Percentiles rank a stretch among this genome's conserved stretches.
These are phyloP conservation scores for Galaxias olidus DNA, from an alignment of 2,797 vertebrate species.

Conservation along the genomic window DNA sequence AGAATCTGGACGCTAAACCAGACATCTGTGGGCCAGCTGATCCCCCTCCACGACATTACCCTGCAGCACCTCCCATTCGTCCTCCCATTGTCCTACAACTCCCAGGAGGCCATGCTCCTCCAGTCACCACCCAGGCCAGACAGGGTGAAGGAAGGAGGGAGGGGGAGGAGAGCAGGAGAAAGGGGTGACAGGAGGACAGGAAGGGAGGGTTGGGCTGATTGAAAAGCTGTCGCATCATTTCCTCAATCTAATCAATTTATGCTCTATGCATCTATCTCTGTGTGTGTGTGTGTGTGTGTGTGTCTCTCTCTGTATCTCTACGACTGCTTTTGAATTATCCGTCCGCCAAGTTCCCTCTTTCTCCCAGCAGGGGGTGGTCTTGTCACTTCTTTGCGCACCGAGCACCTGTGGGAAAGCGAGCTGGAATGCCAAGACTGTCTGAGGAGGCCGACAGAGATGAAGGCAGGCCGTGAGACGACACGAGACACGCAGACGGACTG, in stretches of 20 bases:
- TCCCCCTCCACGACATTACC: constrained; percentile 53
- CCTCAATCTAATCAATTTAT: no score
- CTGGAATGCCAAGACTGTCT: constrained; percentile 75
- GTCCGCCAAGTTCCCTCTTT: background rate
- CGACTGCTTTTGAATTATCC: no score
- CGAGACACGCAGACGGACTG: constrained; percentile 22
- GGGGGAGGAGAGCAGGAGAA: constrained; percentile 5
- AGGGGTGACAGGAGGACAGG: constrained; percentile 7
- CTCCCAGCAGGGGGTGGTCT: constrained; percentile 76
- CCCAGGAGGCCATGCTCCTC: constrained; percentile 58
- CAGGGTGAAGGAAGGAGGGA: background rate
- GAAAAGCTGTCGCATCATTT: constrained; percentile 12
- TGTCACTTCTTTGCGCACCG: constrained; percentile 65
- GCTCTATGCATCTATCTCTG: background rate
- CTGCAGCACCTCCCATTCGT: constrained; percentile 55
- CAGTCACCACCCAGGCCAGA: constrained; percentile 29
- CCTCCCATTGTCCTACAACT: constrained; percentile 62
- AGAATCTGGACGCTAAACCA: constrained; percentile 51
- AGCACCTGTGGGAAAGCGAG: constrained; percentile 67
- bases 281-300: constrained; percentile 35
- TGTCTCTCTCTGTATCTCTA: no score
- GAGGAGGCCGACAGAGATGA: constrained; percentile 23
- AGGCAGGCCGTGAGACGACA: constrained; percentile 53
- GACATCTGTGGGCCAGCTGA: constrained; percentile 70
- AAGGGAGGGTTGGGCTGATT: background rate